Percentiles rank a stretch among this genome's conserved stretches.
phyloP scores from a whole-genome alignment of 2,888 invertebrate genomes.

The Thecocarcelia acutangulata region DNA sequence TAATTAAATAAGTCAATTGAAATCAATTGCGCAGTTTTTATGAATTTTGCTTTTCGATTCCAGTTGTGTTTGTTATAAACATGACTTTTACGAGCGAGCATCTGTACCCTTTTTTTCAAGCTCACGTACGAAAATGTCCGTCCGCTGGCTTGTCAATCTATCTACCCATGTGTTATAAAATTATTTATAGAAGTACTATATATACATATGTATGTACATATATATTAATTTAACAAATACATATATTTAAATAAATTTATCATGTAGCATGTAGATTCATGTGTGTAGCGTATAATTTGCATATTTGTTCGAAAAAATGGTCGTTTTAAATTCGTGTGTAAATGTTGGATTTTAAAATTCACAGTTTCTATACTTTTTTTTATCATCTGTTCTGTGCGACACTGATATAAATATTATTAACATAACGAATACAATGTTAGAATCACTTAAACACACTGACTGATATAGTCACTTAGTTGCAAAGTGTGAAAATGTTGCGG shows the following conservation, averaged over 20 bases:
- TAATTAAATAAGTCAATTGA: slow-evolving; percentile 56
- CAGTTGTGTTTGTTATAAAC: neutral
- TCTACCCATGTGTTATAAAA: slow-evolving; percentile 9
- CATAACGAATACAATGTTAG: neutral
- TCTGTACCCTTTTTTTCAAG: slow-evolving; percentile 37
- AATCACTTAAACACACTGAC: neutral
- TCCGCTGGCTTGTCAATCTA: slow-evolving; percentile 23
- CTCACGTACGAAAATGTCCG: neutral
- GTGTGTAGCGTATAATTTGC: slow-evolving; percentile 1
- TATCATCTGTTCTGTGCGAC: slow-evolving; percentile 22
- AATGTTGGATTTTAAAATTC: slow-evolving; percentile 49
- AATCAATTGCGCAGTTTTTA: slow-evolving; percentile 51
- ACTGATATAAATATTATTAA: slow-evolving; percentile 19
- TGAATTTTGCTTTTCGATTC: slow-evolving; percentile 25
- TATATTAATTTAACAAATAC: slow-evolving; percentile 18
- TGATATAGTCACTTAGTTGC: slow-evolving; percentile 7
- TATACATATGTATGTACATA: neutral
- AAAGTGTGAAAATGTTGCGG: too few species aligned
- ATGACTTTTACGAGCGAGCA: slow-evolving; percentile 4
- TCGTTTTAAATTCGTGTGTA: slow-evolving; percentile 45
- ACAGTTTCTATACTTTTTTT: slow-evolving; percentile 24
- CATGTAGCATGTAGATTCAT: neutral
- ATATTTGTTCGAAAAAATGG: slow-evolving; percentile 23
- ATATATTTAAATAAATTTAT: slow-evolving; percentile 1
- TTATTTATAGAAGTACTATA: neutral